Evolutionary conservation across 2,113 vertebrate species (phyloP).

Genomic region (Hemiprocne comata): DNA sequence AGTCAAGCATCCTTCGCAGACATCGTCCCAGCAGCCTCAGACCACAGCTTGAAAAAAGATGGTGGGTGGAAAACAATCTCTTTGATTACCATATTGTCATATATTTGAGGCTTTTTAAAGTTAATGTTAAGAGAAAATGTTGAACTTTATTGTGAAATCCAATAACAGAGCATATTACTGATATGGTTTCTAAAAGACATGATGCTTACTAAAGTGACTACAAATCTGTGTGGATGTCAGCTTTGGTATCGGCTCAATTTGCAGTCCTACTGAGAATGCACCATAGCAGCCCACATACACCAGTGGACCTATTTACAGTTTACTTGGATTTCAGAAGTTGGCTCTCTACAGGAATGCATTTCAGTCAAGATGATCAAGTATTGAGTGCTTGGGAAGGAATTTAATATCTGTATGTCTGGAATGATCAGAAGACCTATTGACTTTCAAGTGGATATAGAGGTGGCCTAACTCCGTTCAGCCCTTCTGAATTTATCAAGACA

Average conservation of each 20-base stretch:
- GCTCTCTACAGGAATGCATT: not conserved
- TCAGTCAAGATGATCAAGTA: not conserved
- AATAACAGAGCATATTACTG: not conserved
- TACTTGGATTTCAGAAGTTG: not conserved
- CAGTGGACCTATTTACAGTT: not conserved
- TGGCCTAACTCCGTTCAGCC: not conserved
- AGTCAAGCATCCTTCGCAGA: not conserved
- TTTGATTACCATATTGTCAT: not conserved
- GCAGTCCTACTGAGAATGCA: not conserved
- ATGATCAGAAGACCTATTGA: not conserved
- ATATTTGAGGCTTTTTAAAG: not conserved
- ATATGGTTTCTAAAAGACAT: not conserved
- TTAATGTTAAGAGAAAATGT: not conserved
- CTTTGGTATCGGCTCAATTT: not conserved
- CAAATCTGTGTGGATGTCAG: not conserved
- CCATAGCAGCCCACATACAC: not conserved
- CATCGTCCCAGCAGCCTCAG: not conserved
- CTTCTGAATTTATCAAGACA: not conserved
- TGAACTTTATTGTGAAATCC: not conserved
- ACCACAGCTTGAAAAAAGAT: not conserved
- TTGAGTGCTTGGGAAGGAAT: not conserved
- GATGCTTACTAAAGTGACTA: not conserved
- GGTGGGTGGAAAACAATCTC: not conserved
- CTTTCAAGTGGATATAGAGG: not conserved
- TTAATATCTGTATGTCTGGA: not conserved